phyloP scores from a whole-genome alignment of 2,797 vertebrate species.

The Sciurus vulgaris region DNA sequence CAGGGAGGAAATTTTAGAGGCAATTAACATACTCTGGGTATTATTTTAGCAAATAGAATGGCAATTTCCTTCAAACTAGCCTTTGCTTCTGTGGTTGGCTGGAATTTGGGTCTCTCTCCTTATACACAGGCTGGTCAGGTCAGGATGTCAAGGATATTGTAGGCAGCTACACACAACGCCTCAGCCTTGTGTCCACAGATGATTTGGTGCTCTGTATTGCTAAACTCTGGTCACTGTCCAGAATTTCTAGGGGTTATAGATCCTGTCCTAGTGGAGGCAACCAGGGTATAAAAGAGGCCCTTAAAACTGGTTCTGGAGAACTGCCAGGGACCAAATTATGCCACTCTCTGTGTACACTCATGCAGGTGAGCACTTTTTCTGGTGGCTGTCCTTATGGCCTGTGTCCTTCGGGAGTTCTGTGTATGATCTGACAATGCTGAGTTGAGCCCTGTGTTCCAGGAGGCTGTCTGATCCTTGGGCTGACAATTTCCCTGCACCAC shows the following conservation, averaged over 20 bases:
- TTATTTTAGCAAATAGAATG: constrained; percentile 30
- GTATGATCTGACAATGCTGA: not conserved
- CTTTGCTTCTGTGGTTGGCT: not conserved
- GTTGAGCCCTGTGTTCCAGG: not conserved
- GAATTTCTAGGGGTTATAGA: not conserved
- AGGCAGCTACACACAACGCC: not conserved
- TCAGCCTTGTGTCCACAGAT: not conserved
- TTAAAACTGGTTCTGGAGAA: not conserved
- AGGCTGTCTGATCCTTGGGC: not conserved
- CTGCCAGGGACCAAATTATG: not conserved
- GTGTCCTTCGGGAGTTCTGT: not conserved
- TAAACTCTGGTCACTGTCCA: constrained; percentile 13
- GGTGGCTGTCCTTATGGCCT: not conserved
- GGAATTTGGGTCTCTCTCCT: not conserved
- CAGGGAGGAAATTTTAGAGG: not conserved
- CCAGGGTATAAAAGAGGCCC: not conserved
- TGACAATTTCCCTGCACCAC: not conserved
- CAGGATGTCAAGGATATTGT: not conserved
- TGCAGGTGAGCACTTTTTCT: not conserved
- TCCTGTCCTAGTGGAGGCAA: not conserved
- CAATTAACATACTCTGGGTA: not conserved
- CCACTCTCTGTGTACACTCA: not conserved
- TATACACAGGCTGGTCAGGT: not conserved
- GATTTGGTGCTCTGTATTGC: not conserved
- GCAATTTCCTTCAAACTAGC: not conserved